Evolutionary conservation across 2,113 vertebrate genomes (phyloP), one percentile per base, ranked within the genome.

Genomic region (Mellivora capensis): DNA sequence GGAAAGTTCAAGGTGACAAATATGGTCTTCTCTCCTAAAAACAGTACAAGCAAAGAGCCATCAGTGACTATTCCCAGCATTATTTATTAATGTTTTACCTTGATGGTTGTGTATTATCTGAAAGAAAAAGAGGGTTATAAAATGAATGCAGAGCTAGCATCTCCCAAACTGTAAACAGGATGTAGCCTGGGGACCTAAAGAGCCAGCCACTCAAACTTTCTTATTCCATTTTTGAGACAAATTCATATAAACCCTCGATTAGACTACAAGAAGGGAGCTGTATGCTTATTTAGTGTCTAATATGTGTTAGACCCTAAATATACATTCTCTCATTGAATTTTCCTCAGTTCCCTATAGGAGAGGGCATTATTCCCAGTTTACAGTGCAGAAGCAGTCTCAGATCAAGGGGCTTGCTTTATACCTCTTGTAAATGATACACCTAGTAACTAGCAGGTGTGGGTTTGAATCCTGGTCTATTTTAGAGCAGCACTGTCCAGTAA

Each of bases 181-280:
- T 90, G 27, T 64, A 86, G 47, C 72, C 31, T 87, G 25, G 17
- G 74, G 44, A n/a, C 49, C 21, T 62, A 74, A 90, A 59, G 6
- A 88, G 27, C 52, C 27, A 93, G 84, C 17, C 52, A 77, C 14
- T 67, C 39, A 86, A 74, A 82, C 89, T n/a, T 93, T 93, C 59
- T 67, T 79, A 72, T 76, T 96, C 57, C 34, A 54, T 80, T 97
- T 97, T 34, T 89, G 74, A 94, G n/a, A 6, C 6, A 96, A 97
- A 90, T 90, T 76, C 42, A 76, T 90, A 62, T 90, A 80, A 96
- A 44, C n/a, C 25, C 61, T 64, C 7, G 2, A 61, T 15, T 93
- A n/a, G 23, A 20, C 85, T 88, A 92, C 18, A 90, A 92, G 17
- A 90, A 88, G 37, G 71, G 83, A 61, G 1, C 4, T 61, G 72